Percentiles rank a stretch among this genome's conserved stretches.
phyloP scores from a whole-genome alignment of 1,140 invertebrate species.

The Drosophila repleta region DNA sequence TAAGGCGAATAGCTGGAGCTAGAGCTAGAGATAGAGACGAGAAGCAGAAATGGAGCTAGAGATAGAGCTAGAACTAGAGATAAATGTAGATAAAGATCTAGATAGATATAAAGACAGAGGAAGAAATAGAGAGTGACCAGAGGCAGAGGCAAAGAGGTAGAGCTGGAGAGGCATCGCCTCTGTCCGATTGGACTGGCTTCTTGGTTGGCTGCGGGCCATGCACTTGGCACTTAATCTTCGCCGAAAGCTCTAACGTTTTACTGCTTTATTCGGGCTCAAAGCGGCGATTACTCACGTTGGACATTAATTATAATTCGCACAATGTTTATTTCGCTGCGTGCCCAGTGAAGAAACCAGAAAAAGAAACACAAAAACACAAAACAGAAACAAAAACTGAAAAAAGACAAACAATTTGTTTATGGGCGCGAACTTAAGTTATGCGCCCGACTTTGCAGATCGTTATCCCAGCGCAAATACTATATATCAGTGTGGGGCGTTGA shows the following conservation, averaged over 20 bases:
- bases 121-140: no score
- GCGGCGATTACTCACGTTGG: conserved; percentile 59
- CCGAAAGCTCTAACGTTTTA: conserved; percentile 14
- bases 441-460: conserved; percentile 25
- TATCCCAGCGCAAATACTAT: conserved; percentile 16
- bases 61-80: neutral
- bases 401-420: conserved; percentile 36
- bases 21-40: neutral
- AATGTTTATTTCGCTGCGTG: conserved; percentile 50
- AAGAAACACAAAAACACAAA: neutral
- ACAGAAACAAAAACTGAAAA: conserved; percentile 5
- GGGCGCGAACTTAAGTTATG: conserved; percentile 33
- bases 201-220: conserved; percentile 29
- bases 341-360: conserved; percentile 11
- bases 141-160: no score
- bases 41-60: neutral
- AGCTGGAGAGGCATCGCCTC: neutral
- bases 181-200: conserved; percentile 3
- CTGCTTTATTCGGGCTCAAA: conserved; percentile 20
- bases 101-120: no score
- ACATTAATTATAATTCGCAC: conserved; percentile 63
- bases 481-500: conserved; percentile 10
- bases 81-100: no score
- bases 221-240: conserved; percentile 18
- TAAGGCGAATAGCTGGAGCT: neutral